Conservation (phyloP, 1,140 invertebrate genomes). For the Drosophila albomicans region DNA sequence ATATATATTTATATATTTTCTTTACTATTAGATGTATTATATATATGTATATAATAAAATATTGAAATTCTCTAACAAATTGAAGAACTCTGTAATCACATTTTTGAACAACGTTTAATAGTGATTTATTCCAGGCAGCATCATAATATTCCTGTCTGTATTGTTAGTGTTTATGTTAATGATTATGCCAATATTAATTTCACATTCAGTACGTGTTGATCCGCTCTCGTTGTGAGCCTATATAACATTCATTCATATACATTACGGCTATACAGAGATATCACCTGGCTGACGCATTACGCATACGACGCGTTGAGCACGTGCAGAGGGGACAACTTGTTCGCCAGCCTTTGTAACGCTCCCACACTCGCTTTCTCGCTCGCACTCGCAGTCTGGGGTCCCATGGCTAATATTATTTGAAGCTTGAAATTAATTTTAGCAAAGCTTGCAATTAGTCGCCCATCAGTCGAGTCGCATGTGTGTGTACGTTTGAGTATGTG, state of each 20-base stretch:
- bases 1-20: no score
- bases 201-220: not conserved
- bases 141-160: no score
- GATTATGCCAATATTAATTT: no score
- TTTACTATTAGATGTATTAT: no score
- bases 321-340: slow-evolving; percentile 56
- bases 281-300: slow-evolving; percentile 46
- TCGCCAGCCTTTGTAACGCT: not conserved
- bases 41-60: no score
- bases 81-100: no score
- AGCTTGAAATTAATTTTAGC: slow-evolving; percentile 80
- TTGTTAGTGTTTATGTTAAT: no score
- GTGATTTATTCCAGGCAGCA: no score
- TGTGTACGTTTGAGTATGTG: slow-evolving; percentile 27
- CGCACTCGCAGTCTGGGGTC: slow-evolving; percentile 22
- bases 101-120: no score
- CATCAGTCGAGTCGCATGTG: slow-evolving; percentile 57
- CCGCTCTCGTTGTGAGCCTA: not conserved
- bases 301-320: slow-evolving; percentile 61
- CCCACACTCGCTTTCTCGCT: not conserved
- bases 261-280: not conserved
- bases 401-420: slow-evolving; percentile 71
- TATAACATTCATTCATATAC: slow-evolving; percentile 12
- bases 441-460: slow-evolving; percentile 72
- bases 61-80: no score